Evolutionary conservation across 2,888 invertebrate species (phyloP).

Genomic region (Drosophila kambysellisi): DNA sequence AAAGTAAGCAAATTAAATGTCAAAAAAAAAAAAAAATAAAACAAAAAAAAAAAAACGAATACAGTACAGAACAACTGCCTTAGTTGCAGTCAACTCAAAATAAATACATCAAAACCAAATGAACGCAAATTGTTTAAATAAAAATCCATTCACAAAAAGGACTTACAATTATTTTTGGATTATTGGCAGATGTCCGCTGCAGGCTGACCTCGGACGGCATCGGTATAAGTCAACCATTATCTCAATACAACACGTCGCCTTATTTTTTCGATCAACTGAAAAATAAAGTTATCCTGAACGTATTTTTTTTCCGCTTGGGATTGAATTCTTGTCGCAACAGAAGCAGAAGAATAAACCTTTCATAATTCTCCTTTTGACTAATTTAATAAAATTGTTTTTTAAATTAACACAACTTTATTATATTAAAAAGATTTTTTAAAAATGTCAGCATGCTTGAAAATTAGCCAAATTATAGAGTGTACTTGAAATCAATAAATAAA

Average conservation of each 20-base stretch:
- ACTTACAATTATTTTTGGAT: neutral
- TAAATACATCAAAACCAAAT: constrained; percentile 61
- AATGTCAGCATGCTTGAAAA: no score
- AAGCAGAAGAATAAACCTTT: neutral
- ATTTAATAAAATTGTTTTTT: neutral
- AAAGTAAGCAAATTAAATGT: constrained; percentile 24
- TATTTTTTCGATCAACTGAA: neutral
- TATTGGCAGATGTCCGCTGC: neutral
- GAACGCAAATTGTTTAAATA: constrained; percentile 60
- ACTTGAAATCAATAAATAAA: neutral
- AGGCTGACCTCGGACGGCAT: neutral
- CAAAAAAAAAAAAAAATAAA: constrained; percentile 12
- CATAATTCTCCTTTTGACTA: neutral
- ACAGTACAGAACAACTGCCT: constrained; percentile 45
- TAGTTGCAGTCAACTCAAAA: constrained; percentile 56
- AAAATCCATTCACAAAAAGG: constrained; percentile 39
- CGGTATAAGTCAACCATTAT: neutral
- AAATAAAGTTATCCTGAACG: neutral
- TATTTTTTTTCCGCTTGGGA: neutral
- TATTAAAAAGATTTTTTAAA: neutral
- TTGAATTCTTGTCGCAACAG: neutral
- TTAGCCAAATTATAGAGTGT: neutral
- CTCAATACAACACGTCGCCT: neutral
- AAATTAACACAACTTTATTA: neutral
- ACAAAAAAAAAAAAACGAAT: constrained; percentile 12